phyloP scores from a whole-genome alignment of 2,113 vertebrate species.

The Nothoprocta pentlandii region DNA sequence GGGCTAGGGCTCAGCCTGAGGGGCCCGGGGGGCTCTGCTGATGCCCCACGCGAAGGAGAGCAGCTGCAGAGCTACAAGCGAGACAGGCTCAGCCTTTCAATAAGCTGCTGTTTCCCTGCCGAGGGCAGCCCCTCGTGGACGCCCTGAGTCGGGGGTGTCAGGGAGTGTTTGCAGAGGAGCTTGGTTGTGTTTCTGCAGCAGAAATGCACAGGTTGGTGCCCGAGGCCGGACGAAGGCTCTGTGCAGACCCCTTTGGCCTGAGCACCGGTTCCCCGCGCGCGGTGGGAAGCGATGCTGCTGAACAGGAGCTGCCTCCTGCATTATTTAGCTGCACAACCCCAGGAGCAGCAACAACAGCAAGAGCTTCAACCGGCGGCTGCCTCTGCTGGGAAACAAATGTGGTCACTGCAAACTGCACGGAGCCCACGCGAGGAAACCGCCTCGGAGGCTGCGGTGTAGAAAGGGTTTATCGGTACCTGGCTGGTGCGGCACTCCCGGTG shows the following conservation, averaged over 20 bases:
- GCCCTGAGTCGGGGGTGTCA: not conserved
- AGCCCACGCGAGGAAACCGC: not conserved
- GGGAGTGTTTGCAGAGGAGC: not conserved
- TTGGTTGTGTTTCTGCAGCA: not conserved
- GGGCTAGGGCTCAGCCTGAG: not conserved
- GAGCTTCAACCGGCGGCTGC: not conserved
- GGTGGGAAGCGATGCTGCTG: slow-evolving; percentile 30
- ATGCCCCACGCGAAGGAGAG: accelerated
- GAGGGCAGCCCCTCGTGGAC: not conserved
- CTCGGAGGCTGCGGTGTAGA: not conserved
- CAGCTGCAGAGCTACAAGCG: not conserved
- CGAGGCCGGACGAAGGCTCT: not conserved
- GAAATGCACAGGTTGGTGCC: not conserved
- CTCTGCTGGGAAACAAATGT: slow-evolving; percentile 30
- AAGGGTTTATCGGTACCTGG: not conserved
- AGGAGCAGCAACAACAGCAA: not conserved
- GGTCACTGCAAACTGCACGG: not conserved
- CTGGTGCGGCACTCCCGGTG: not conserved
- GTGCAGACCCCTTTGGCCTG: not conserved
- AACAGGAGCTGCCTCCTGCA: slow-evolving; percentile 64
- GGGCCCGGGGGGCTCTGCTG: not conserved
- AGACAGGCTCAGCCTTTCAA: not conserved
- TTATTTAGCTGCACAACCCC: slow-evolving; percentile 60
- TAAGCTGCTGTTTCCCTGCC: not conserved
- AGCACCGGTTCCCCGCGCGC: not conserved